Percentiles rank a stretch among this genome's conserved stretches.
These are phyloP conservation scores for Isaurus tuberculatus DNA, from an alignment of 92 coral and sea anemone genomes.

Conservation along the genomic window DNA sequence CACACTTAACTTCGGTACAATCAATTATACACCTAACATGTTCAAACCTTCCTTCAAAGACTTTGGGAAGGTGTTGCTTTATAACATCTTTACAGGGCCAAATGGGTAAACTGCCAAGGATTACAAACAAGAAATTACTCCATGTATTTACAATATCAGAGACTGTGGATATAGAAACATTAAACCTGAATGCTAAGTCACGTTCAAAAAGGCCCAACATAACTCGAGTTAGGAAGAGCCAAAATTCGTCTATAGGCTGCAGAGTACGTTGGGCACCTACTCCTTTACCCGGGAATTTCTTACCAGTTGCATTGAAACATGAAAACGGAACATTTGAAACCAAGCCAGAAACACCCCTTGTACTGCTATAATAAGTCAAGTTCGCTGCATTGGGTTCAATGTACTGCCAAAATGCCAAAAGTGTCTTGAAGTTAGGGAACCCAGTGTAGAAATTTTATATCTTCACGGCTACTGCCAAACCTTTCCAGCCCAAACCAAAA, in stretches of 20 bases:
- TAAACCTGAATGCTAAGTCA: conserved; percentile 76
- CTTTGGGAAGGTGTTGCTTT: conserved; percentile 62
- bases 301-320: conserved; percentile 46
- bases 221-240: conserved; percentile 66
- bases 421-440: conserved; percentile 65
- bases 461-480: conserved; percentile 60
- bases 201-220: conserved; percentile 71
- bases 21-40: conserved; percentile 65
- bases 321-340: conserved; percentile 37
- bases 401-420: conserved; percentile 65
- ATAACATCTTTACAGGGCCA: conserved; percentile 62
- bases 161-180: conserved; percentile 66
- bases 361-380: conserved; percentile 63
- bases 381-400: conserved; percentile 53
- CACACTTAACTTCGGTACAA: conserved; percentile 69
- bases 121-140: conserved; percentile 50
- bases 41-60: conserved; percentile 60
- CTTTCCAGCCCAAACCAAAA: conserved; percentile 62
- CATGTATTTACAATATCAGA: conserved; percentile 64
- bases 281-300: conserved; percentile 41
- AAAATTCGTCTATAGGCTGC: conserved; percentile 75
- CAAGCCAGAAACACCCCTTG: conserved; percentile 17
- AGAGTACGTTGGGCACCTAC: conserved; percentile 63
- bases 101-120: conserved; percentile 59
- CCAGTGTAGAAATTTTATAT: conserved; percentile 75